Evolutionary conservation across 2,888 invertebrate species (phyloP), one percentile per base, ranked within the genome.

Genomic region (Pterobdella sp.): DNA sequence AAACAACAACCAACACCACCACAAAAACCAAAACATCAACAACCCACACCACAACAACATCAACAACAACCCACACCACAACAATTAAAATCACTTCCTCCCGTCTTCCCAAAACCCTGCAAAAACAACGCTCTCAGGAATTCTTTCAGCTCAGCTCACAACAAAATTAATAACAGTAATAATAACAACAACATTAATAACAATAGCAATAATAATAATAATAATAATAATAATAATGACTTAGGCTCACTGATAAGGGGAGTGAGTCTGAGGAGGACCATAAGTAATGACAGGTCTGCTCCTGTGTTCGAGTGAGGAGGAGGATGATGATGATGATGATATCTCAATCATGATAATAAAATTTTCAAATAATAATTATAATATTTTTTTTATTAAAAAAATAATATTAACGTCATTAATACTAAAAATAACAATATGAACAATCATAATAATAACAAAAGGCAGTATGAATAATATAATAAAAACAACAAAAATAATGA

Each of bases 201-300:
- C n/a, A 29, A 65, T 29, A 18, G 22, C 32, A 31, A 65, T 14
- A 14, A 3, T 65, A 34, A 35, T 7, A n/a, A 31, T 14, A 34
- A 29, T 7, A 34, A 14, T 7, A 31, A n/a, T 65, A 65, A 29
- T 65, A 34, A 65, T 29, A 34, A 29, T 3, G 66, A 31, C 1
- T 67, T 67, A 2, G 36, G 37, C 3, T 22, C 29, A 14, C 10
- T 69, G 52, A 18, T 69, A 52, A 69, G 69, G 49, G 52, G 52
- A 0, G 69, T 69, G 49, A 49, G 14, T 2, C 52, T 69, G 0
- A 42, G 69, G 29, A 69, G 31, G 49, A 69, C 69, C 29, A 7
- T 69, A 0, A 32, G 42, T 52, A 42, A 69, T 49, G 69, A 69
- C 34, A 4, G 69, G 10, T 69, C 69, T 37, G 69, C 69, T 2